Evolutionary conservation across 2,888 invertebrate species (phyloP), one percentile per base, ranked within the genome.

Genomic region (Odontomyia ornata): DNA sequence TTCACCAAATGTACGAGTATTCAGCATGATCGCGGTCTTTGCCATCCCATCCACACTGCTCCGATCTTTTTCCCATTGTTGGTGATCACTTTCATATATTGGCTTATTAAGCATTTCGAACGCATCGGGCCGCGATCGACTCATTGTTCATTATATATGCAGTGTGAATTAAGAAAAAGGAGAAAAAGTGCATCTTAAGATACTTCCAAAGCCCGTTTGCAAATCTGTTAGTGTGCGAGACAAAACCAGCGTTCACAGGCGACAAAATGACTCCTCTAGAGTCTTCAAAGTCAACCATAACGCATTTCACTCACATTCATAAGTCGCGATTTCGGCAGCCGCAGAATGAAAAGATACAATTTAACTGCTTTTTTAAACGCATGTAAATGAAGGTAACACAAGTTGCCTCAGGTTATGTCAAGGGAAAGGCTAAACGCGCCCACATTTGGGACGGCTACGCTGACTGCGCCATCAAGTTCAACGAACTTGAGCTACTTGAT

Each of bases 401-500:
- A 46, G 47, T 47, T 69, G 46, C 69, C 47, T 69, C 25, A 69
- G 69, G 69, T 69, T 69, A 47, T 69, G 69, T 69, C 69, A 69
- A 69, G 69, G 69, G 69, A 69, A 69, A 69, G 69, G 69, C 69
- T 69, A 47, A 46, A 69, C 30, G 69, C 69, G 47, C 69, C 69
- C 69, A 69, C 69, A 30, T 69, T 69, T 47, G 11, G n/a, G 47
- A 15, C 9, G 25, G 36, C 36, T 36, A 9, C 36, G 36, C 36
- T 36, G 5, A 36, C 36, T 36, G 36, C 36, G 36, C 5, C 36
- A 3, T 18, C 30, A 69, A 27, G 69, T 69, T 69, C 69, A 47
- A 47, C 47, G 69, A 69, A 69, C 69, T 69, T 47, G 15, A 46
- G 47, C 11, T 23, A 7, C 57, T 21, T 65, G 52, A 18, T n/a